Evolutionary conservation across 2,797 vertebrate genomes (phyloP), one percentile per base, ranked within the genome.

Genomic region (Brachyalestes nurse): DNA sequence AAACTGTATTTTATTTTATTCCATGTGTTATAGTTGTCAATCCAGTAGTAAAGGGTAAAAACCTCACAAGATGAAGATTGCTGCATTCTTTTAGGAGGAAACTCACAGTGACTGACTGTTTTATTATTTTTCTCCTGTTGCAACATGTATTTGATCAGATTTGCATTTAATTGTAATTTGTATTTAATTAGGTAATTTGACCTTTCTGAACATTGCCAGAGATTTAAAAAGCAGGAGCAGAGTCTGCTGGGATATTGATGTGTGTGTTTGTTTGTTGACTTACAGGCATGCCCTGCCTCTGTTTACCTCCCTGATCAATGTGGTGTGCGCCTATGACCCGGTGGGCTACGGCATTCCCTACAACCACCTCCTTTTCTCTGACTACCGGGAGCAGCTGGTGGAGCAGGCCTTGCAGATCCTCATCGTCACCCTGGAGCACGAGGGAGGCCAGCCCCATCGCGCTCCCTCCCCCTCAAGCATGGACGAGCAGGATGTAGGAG

Each of bases 311-410:
- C 94, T 99, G 82, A 93, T 99, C 85, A 99, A 99, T 0, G 92
- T 99, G 0, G 97, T 99, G 86, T 98, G 97, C 70, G 98, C 98
- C 79, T 99, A 99, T 0, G 98, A 99, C 88, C 98, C 98, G 0
- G 96, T 99, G 92, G 98, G 98, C 82, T 99, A 98, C 0, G 98
- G 98, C 78, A 98, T 99, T 86, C 98, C 98, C 0, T 99, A 99
- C 93, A 99, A 99, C 86, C 98, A 99, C 90, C 93, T 99, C 89
- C 95, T 99, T 9, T 99, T 99, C 92, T 95, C 97, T 0, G 98
- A 99, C 93, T 98, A 97, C 88, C 96, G 97, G 0, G 98, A 99
- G 90, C 97, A 97, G 0, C 92, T 99, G 88, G 98, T 99, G 88
- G 98, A 99, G 92, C 97, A 97, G 88, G 97, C 98, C 0, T 95